A percentile compares a stretch with the other conserved stretches of the same genome.
Evolutionary conservation across 2,888 invertebrate genomes (phyloP).

Genomic region (Netelia melanura): DNA sequence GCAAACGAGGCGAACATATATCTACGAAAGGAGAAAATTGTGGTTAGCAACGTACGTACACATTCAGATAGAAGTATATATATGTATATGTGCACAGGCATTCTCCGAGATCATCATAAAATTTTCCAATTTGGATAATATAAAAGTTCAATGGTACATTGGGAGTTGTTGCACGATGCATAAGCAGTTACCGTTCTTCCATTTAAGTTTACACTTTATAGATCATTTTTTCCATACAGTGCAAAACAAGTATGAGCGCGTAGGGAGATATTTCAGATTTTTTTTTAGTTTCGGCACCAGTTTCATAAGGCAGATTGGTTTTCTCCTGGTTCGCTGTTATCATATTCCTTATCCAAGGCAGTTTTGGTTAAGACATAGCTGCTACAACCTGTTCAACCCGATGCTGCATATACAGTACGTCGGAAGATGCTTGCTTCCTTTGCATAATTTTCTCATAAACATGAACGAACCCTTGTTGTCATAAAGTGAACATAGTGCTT

Average conservation of each 20-base stretch:
- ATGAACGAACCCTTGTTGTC: constrained; percentile 68
- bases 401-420: neutral
- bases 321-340: constrained; percentile 57
- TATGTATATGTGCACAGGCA: neutral
- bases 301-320: constrained; percentile 44
- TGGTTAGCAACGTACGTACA: constrained; percentile 10
- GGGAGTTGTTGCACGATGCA: no score
- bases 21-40: constrained; percentile 39
- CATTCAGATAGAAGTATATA: neutral
- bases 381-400: neutral
- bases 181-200: no score
- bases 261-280: neutral
- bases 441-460: constrained; percentile 78
- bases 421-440: constrained; percentile 40
- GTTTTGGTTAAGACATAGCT: neutral
- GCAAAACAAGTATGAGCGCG: neutral
- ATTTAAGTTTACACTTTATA: no score
- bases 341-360: constrained; percentile 11
- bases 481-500: constrained; percentile 76
- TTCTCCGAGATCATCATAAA: no score
- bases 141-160: no score
- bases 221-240: neutral
- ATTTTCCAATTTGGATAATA: no score
- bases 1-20: constrained; percentile 2
- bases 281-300: neutral